Evolutionary conservation across 2,113 vertebrate species (phyloP).

Genomic region (Phyllopteryx taeniolatus): DNA sequence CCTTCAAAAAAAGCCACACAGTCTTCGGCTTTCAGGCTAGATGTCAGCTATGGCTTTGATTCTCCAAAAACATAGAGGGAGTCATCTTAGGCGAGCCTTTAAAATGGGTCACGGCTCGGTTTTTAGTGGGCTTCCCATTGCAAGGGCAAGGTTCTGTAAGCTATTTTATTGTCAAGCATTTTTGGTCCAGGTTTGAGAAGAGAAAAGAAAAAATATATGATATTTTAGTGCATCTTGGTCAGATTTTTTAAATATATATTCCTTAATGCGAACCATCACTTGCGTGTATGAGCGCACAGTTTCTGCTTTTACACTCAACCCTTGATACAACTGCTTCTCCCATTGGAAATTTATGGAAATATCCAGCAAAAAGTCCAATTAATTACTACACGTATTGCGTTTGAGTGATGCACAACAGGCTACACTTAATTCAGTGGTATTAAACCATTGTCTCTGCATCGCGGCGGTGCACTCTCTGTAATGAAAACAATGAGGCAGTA

Average conservation of each 20-base stretch:
- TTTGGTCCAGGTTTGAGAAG: background rate
- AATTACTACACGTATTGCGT: background rate
- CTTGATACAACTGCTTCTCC: constrained; percentile 6
- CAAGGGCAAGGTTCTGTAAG: background rate
- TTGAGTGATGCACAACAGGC: constrained; percentile 30
- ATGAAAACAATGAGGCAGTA: constrained; percentile 67
- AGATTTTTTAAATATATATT: no score
- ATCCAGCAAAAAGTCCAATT: constrained; percentile 8
- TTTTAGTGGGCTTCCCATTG: background rate
- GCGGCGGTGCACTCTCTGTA: constrained; percentile 62
- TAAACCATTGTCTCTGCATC: constrained; percentile 37
- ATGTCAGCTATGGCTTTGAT: constrained; percentile 52
- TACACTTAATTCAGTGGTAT: constrained; percentile 20
- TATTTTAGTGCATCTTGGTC: no score
- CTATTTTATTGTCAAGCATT: background rate
- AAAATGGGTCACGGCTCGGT: background rate
- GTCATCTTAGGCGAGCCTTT: constrained; percentile 23
- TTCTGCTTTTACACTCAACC: background rate
- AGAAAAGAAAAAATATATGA: no score
- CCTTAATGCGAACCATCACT: background rate
- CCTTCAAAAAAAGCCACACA: constrained; percentile 42
- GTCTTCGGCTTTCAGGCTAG: constrained; percentile 39
- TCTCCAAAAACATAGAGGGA: constrained; percentile 34
- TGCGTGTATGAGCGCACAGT: background rate
- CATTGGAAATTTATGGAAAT: background rate